Evolutionary conservation across 64 coral and sea anemone species (phyloP).

Genomic region (Dendronephthya gigantea): DNA sequence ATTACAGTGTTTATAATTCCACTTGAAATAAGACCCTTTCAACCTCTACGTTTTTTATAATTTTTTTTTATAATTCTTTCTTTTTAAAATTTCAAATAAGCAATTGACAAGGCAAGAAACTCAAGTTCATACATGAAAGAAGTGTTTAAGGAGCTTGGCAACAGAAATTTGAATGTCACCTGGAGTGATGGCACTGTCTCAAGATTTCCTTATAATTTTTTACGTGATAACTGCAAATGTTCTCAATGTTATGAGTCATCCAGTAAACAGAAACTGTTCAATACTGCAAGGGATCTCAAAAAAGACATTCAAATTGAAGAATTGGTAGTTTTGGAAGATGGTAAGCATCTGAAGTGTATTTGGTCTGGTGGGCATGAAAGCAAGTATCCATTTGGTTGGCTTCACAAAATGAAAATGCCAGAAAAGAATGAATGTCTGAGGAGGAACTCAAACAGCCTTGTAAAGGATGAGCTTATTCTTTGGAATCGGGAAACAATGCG

Average conservation of each 20-base stretch:
- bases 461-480: background rate
- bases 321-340: background rate
- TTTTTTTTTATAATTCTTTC: too few species aligned
- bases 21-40: too few species aligned
- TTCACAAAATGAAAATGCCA: background rate
- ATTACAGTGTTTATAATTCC: too few species aligned
- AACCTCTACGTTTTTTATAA: too few species aligned
- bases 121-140: background rate
- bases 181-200: background rate
- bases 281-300: background rate
- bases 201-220: background rate
- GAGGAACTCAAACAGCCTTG: background rate
- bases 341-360: background rate
- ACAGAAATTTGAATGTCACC: background rate
- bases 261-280: background rate
- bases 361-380: background rate
- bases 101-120: too few species aligned
- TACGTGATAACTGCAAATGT: slow-evolving; percentile 4
- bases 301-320: background rate
- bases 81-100: too few species aligned
- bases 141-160: background rate
- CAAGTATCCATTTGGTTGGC: background rate
- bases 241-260: background rate
- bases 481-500: background rate
- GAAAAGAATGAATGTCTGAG: background rate